Conservation (phyloP, 64 coral and sea anemone species). For the Stylophora pistillata region DNA sequence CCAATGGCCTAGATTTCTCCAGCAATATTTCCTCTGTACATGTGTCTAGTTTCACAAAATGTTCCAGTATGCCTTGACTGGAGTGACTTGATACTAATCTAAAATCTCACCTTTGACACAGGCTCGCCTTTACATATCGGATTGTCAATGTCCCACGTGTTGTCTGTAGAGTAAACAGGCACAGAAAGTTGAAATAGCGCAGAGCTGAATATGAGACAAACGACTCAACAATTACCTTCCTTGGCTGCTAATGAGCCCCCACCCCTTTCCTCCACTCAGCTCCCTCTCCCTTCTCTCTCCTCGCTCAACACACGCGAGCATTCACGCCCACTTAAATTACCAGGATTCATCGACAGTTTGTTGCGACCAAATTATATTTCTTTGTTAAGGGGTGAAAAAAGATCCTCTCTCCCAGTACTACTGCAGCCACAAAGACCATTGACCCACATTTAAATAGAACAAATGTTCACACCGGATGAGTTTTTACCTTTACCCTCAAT, state of each 20-base stretch:
- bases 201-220: neutral
- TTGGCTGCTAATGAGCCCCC: neutral
- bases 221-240: neutral
- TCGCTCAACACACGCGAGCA: too few species aligned
- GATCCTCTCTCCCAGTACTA: too few species aligned
- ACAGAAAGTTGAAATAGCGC: neutral
- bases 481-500: constrained; percentile 55
- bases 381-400: too few species aligned
- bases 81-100: neutral
- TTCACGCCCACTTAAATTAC: too few species aligned
- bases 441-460: neutral
- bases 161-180: neutral
- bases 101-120: neutral
- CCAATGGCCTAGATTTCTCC: too few species aligned
- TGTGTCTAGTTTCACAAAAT: too few species aligned
- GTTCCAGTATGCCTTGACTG: too few species aligned
- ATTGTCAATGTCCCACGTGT: constrained; percentile 12
- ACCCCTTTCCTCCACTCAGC: too few species aligned
- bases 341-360: too few species aligned
- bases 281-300: too few species aligned
- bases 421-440: neutral
- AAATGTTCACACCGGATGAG: neutral
- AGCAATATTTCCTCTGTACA: too few species aligned
- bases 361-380: too few species aligned
- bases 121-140: neutral